Percentiles rank a stretch among this genome's conserved stretches.
These are phyloP conservation scores for Metopia argyrocephala DNA, from an alignment of 2,888 invertebrate species.

Conservation along the genomic window DNA sequence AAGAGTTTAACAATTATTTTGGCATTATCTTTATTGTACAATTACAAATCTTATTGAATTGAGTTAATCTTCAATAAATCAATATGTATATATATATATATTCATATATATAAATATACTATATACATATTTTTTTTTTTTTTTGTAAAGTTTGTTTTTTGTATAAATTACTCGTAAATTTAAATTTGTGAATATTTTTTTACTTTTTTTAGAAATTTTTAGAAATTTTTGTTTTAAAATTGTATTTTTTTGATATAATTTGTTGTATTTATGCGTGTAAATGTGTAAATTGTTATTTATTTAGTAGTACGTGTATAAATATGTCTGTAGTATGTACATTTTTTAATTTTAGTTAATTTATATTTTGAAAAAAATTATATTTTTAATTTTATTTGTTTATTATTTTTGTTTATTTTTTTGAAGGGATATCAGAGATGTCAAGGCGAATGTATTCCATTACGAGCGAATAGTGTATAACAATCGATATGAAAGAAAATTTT, in stretches of 20 bases:
- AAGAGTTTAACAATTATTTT: too few relatives aligned
- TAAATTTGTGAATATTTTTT: neutral
- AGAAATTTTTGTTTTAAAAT: neutral
- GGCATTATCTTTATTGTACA: too few relatives aligned
- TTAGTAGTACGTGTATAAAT: constrained; percentile 1
- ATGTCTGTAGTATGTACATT: constrained; percentile 7
- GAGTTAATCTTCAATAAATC: too few relatives aligned
- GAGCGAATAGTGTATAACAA: constrained; percentile 81
- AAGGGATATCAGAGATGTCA: constrained; percentile 79
- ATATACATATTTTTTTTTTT: neutral
- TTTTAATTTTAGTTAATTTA: constrained; percentile 66
- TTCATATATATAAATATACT: too few relatives aligned
- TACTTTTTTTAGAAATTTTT: neutral
- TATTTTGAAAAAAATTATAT: constrained; percentile 20
- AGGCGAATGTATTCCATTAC: constrained; percentile 82
- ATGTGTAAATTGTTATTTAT: constrained; percentile 30
- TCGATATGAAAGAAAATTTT: constrained; percentile 11
- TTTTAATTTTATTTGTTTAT: constrained; percentile 61
- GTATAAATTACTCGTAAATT: neutral
- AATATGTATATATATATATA: too few relatives aligned
- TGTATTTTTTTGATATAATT: neutral
- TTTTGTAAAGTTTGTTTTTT: neutral
- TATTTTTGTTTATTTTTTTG: constrained; percentile 73
- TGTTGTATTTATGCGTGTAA: constrained; percentile 34
- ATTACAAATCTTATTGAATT: too few relatives aligned